phyloP scores from a whole-genome alignment of 2,797 vertebrate species.

The Poecilia velifera region DNA sequence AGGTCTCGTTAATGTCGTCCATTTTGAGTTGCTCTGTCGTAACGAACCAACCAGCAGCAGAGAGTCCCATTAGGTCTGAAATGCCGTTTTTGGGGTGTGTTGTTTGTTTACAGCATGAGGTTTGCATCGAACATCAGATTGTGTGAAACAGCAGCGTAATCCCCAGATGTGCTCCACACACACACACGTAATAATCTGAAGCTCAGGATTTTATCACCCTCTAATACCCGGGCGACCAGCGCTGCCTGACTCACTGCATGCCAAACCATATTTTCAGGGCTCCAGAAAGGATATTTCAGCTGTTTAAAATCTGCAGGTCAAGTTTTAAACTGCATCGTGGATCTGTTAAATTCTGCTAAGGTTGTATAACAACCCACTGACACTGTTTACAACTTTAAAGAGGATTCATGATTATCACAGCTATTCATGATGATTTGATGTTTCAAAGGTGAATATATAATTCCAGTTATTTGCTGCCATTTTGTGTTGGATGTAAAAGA shows the following conservation, averaged over 20 bases:
- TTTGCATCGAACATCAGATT: conserved; percentile 31
- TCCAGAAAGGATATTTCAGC: neutral
- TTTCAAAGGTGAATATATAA: conserved; percentile 5
- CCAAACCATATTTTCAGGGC: neutral
- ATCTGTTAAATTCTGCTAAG: neutral
- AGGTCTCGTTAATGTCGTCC: neutral
- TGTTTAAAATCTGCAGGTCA: neutral
- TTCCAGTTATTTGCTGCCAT: neutral
- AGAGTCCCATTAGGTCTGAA: neutral
- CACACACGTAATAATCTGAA: conserved; percentile 53
- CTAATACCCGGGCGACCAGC: conserved; percentile 53
- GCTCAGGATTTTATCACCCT: conserved; percentile 64
- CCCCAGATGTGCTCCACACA: conserved; percentile 48
- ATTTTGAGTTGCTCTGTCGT: neutral
- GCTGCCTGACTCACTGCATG: conserved; percentile 25
- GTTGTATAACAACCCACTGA: neutral
- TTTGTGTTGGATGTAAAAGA: neutral
- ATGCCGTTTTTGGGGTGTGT: neutral
- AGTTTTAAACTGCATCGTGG: neutral
- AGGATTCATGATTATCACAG: conserved; percentile 1
- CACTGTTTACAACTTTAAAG: neutral
- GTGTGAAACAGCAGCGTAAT: conserved; percentile 46
- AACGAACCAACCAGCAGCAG: neutral
- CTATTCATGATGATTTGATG: conserved; percentile 10
- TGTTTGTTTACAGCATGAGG: neutral